phyloP scores from a whole-genome alignment of 2,113 vertebrate species.

The Limanda limanda region DNA sequence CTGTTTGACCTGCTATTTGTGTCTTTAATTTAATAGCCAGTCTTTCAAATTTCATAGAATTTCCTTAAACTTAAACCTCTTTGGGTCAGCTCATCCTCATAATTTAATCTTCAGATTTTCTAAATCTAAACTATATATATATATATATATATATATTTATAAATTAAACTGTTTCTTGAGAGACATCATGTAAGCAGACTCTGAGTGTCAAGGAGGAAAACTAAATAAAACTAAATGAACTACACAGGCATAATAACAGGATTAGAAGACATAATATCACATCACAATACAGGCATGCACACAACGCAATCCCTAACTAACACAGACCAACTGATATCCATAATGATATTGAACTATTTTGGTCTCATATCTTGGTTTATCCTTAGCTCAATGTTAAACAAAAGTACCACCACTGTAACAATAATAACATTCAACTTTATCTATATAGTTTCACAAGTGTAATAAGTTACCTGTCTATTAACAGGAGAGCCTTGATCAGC shows the following conservation, averaged over 20 bases:
- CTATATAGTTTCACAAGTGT: background rate
- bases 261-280: too few relatives aligned
- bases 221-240: background rate
- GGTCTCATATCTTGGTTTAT: too few relatives aligned
- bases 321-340: too few relatives aligned
- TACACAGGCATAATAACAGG: background rate
- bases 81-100: too few relatives aligned
- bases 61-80: background rate
- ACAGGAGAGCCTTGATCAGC: slow-evolving; percentile 31
- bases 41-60: background rate
- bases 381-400: too few relatives aligned
- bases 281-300: too few relatives aligned
- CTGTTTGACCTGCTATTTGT: background rate
- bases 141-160: too few relatives aligned
- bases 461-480: slow-evolving; percentile 61
- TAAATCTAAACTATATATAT: too few relatives aligned
- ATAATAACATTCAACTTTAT: background rate
- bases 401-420: too few relatives aligned
- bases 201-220: background rate
- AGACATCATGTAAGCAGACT: background rate
- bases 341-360: too few relatives aligned
- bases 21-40: background rate
- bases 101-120: too few relatives aligned
- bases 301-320: too few relatives aligned
- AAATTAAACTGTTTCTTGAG: background rate